A percentile compares a stretch with the other conserved stretches of the same genome.
Evolutionary conservation across 2,888 invertebrate species (phyloP).

Genomic region (Aphodius granarius): DNA sequence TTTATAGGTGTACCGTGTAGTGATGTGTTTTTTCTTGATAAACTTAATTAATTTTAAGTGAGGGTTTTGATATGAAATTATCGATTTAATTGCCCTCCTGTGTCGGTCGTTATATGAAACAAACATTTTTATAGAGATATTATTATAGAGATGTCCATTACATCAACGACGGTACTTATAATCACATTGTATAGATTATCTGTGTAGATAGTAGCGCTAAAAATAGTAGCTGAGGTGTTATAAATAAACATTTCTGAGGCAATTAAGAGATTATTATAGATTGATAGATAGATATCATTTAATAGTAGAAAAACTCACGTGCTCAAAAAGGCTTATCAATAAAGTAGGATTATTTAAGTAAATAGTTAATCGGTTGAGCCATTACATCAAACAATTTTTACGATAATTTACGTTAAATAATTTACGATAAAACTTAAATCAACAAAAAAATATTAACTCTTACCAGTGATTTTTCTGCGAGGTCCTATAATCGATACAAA

Average conservation of each 20-base stretch:
- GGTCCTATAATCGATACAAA: not conserved
- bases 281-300: too few species aligned
- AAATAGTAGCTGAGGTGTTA: not conserved
- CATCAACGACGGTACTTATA: not conserved
- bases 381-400: not conserved
- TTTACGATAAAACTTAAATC: not conserved
- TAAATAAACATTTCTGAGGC: not conserved
- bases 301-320: not conserved
- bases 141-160: not conserved
- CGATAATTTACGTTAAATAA: too few species aligned
- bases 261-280: not conserved
- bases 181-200: not conserved
- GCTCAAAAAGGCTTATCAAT: not conserved
- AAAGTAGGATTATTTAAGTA: not conserved
- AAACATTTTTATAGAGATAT: not conserved
- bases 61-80: not conserved
- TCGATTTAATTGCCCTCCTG: not conserved
- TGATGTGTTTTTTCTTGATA: too few species aligned
- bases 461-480: not conserved
- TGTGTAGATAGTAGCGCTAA: not conserved
- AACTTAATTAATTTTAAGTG: not conserved
- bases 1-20: too few species aligned
- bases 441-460: not conserved
- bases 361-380: not conserved
- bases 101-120: not conserved